Percentiles rank a stretch among this genome's conserved stretches.
Evolutionary conservation across 2,113 vertebrate species (phyloP).

Genomic region (Atrichornis clamosus): DNA sequence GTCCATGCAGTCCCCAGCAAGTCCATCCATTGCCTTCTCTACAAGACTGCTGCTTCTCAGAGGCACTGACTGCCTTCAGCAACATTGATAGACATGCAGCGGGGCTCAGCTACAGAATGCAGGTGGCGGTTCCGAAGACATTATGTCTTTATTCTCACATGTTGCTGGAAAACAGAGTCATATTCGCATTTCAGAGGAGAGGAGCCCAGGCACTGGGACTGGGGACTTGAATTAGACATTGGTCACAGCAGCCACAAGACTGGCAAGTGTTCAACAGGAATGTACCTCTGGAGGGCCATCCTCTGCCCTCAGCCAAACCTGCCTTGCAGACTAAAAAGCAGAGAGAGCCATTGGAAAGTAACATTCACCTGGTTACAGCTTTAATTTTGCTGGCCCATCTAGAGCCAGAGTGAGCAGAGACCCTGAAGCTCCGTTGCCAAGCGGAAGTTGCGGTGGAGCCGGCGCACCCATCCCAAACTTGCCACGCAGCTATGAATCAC

Average conservation of each 20-base stretch:
- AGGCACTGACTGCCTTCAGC: not conserved
- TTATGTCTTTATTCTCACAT: not conserved
- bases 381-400: not conserved
- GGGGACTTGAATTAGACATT: not conserved
- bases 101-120: not conserved
- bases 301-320: not conserved
- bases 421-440: not conserved
- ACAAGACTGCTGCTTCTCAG: not conserved
- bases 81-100: fast-evolving
- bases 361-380: not conserved
- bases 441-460: not conserved
- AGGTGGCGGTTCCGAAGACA: not conserved
- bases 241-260: not conserved
- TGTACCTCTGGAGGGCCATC: not conserved
- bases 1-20: not conserved
- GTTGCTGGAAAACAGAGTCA: not conserved
- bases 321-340: not conserved
- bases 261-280: not conserved
- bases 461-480: not conserved
- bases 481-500: fast-evolving
- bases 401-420: not conserved
- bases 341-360: not conserved
- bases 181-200: not conserved
- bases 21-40: not conserved
- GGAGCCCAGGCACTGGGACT: not conserved